These are phyloP conservation scores for Hypotaenidia okinawae DNA, from an alignment of 2,797 vertebrate genomes.

Conservation along the genomic window DNA sequence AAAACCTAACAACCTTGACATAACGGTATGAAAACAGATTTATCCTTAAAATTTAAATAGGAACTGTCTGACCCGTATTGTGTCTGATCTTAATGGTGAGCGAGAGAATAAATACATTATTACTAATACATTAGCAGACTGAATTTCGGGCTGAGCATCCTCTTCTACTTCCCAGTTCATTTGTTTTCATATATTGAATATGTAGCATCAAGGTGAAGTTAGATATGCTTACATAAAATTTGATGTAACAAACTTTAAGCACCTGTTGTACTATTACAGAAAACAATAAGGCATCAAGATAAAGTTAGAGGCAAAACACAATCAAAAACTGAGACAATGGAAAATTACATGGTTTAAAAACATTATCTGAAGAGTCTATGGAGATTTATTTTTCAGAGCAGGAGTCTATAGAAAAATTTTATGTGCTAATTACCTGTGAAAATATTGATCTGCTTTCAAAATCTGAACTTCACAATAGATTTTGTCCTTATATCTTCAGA, in stretches of 20 bases:
- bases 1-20: not conserved
- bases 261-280: not conserved
- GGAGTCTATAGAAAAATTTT: not conserved
- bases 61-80: not conserved
- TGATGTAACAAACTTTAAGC: not conserved
- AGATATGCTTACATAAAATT: not conserved
- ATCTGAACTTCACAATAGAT: not conserved
- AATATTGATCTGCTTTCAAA: not conserved
- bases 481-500: not conserved
- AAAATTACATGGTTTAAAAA: not conserved
- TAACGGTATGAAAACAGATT: not conserved
- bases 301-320: not conserved
- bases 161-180: not conserved
- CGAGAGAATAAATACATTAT: not conserved
- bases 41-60: not conserved
- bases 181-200: not conserved
- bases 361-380: not conserved
- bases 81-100: not conserved
- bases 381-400: not conserved
- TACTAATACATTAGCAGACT: not conserved
- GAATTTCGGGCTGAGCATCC: not conserved
- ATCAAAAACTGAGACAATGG: not conserved
- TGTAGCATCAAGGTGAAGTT: not conserved
- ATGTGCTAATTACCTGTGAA: not conserved
- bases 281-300: not conserved